phyloP scores from a whole-genome alignment of 2,113 vertebrate species.

The Epinephelus cyanopodus region DNA sequence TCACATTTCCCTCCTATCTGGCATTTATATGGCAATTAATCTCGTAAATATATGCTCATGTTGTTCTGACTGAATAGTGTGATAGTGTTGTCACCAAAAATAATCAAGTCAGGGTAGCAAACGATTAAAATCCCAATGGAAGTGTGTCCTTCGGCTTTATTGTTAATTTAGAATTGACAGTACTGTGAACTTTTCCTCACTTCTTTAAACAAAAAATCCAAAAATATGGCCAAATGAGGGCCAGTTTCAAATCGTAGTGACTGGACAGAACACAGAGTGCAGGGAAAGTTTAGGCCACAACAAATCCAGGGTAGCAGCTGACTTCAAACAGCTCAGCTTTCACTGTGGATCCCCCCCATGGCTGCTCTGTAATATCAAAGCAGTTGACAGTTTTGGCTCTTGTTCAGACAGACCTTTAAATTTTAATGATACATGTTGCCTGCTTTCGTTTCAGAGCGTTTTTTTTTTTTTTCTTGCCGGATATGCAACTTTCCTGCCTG shows the following conservation, averaged over 20 bases:
- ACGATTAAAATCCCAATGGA: not conserved
- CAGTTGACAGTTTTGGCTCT: conserved; percentile 51
- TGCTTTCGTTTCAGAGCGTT: conserved; percentile 26
- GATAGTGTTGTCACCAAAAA: not conserved
- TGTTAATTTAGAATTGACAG: not conserved
- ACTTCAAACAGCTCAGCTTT: conserved; percentile 39
- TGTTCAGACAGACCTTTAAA: conserved; percentile 57
- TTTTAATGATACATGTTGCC: conserved; percentile 44
- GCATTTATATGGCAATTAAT: not conserved
- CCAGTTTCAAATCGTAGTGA: not conserved
- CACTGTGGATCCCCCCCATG: conserved; percentile 1
- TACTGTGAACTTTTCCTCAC: not conserved
- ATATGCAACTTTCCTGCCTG: conserved; percentile 9
- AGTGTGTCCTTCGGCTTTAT: not conserved
- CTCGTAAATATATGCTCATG: too few relatives aligned
- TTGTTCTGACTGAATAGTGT: not conserved
- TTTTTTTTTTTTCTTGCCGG: not conserved
- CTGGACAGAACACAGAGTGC: not conserved
- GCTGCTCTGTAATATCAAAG: conserved; percentile 46
- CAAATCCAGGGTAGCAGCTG: not conserved
- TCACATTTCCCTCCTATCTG: not conserved
- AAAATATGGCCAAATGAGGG: not conserved
- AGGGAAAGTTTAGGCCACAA: conserved; percentile 8
- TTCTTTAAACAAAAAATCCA: not conserved
- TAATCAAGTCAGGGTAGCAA: not conserved